Evolutionary conservation across 2,113 vertebrate species (phyloP), one percentile per base, ranked within the genome.

Genomic region (Hydrochoerus hydrochaeris): DNA sequence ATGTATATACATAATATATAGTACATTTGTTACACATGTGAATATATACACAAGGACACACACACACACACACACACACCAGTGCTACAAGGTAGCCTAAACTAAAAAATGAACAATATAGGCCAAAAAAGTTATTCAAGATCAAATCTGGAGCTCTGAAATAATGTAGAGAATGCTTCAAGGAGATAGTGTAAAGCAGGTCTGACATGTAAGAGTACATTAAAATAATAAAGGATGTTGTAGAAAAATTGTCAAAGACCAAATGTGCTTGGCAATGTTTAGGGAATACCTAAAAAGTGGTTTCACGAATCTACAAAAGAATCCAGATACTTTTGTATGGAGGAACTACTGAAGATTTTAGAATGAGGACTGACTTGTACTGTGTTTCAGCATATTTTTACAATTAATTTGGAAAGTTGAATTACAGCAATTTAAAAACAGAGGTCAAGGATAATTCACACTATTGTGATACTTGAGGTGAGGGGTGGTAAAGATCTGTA

Each of bases 31-130:
- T 12, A 71, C 11, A 52, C 10, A 85, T n/a, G 67, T 12, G 13
- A 16, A 57, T 57, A n/a, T 17, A 63, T 11, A 82, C 24, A 92
- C 19, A 52, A 4, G 52, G 11, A 65, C 22, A 86, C 28, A 77
- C 9, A 94, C 35, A 73, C 52, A 93, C 65, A 92, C 54, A 89
- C 38, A 73, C 52, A 93, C 65, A 92, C 46, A 89, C 38, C 35
- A 62, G 20, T 73, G 67, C 9, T 58, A 80, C 20, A 78, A 71
- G 30, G 14, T 8, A 91, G 41, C 38, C 94, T 46, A 95, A 60
- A 91, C 58, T 89, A 67, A 22, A 93, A 94, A 65, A 62, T 95
- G 26, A 65, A 82, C 28, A 62, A 57, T 92, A 49, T 13, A 80
- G 6, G 54, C 4, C 4, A 63, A 90, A 88, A 88, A 22, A 94